Percentiles rank a stretch among this genome's conserved stretches.
These are phyloP conservation scores for Gobio gobio DNA, from an alignment of 2,113 vertebrate genomes.

Conservation along the genomic window DNA sequence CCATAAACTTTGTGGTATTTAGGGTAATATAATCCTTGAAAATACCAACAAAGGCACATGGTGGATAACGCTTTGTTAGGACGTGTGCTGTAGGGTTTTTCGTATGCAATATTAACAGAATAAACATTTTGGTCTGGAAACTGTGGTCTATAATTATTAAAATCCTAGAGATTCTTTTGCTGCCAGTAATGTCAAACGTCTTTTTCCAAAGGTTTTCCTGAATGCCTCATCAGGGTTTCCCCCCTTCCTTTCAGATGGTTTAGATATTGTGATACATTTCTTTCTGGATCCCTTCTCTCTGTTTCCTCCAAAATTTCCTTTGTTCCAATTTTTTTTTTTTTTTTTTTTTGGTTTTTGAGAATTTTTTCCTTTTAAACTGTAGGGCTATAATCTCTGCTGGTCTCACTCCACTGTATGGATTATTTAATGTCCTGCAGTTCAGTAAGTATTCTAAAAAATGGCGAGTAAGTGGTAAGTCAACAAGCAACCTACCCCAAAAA, in stretches of 20 bases:
- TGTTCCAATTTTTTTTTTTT: slow-evolving; percentile 33
- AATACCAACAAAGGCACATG: background rate
- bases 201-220: slow-evolving; percentile 48
- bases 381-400: slow-evolving; percentile 74
- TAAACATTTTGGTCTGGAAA: slow-evolving; percentile 3
- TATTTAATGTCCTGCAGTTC: slow-evolving; percentile 79
- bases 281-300: slow-evolving; percentile 53
- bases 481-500: slow-evolving; percentile 67
- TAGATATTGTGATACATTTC: slow-evolving; percentile 47
- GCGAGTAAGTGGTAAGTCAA: slow-evolving; percentile 75
- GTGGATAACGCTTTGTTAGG: background rate
- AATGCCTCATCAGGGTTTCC: slow-evolving; percentile 45
- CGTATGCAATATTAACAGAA: background rate
- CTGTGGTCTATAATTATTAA: slow-evolving; percentile 35
- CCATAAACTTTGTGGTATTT: slow-evolving; percentile 2
- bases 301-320: slow-evolving; percentile 46
- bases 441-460: slow-evolving; percentile 81
- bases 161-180: slow-evolving; percentile 12
- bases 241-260: slow-evolving; percentile 49
- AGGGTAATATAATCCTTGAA: background rate
- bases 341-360: slow-evolving; percentile 70
- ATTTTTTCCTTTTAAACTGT: slow-evolving; percentile 74
- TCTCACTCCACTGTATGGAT: slow-evolving; percentile 78
- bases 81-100: background rate
- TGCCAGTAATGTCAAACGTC: slow-evolving; percentile 48